Base-by-base conservation (phyloP, 2,797 vertebrate species). In the Buphagus erythrorhynchus region DNA sequence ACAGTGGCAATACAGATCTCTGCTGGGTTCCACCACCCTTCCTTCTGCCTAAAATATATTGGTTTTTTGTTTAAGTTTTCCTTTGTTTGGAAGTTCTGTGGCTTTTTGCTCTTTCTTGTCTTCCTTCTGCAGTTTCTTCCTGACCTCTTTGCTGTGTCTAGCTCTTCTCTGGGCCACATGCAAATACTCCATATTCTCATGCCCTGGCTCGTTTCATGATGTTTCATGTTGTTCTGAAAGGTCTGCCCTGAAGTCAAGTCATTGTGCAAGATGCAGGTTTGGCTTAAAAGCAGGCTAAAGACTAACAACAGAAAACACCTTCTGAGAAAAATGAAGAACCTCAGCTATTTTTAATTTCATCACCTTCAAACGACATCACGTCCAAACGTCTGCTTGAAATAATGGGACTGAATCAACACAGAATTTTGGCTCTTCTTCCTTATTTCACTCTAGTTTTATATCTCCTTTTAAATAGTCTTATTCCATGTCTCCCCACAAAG, bases 341-440 rank as follows among this genome's bases (percentile, higher is more conserved):
- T 91, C 80, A 43, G 38, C 69, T 87, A 74, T 67, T 89, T 95
- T 81, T 85, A 86, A 91, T 86, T 59, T 88, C 35, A 43, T 74
- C 38, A 54, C 71, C 86, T 89, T 89, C 63, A 57, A 78, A 63
- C 1, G 15, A 71, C 43, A 69, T 59, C 7, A 19, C 19, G 22
- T 96, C n/a, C 45, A 86, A 90, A 74, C 15, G 11, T 40, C 62
- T 90, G 16, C 20, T 62, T 88, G 80, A 82, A 85, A 83, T 82
- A 85, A 55, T 52, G 29, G 20, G 43, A 59, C 9, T 54, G 66
- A 77, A 86, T 63, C 38, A 52, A 42, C 28, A 52, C 16, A 86
- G 40, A 52, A 59, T 84, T 88, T 69, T 84, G 76, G 29, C 48
- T 85, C n/a, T 72, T 88, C 51, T 61, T 77, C 55, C 28, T 63